Evolutionary conservation across 37 sponge, comb jelly and placozoan genomes (phyloP).

Genomic region (Hexactinellida sp.): DNA sequence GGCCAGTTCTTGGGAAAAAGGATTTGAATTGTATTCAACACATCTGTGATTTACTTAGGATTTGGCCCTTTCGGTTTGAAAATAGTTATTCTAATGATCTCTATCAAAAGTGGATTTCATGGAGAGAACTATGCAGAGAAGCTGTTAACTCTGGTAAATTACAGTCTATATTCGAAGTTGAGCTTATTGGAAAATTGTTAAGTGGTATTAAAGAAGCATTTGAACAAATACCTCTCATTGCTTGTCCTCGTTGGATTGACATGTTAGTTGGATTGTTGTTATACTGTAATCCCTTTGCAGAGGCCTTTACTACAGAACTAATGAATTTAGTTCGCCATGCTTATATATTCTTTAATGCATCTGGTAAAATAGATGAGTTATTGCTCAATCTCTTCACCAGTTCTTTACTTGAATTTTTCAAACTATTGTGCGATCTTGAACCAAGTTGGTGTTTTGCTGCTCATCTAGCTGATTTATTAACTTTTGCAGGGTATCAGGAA

Average conservation of each 20-base stretch:
- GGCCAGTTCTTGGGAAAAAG: not conserved
- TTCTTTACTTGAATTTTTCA: not conserved
- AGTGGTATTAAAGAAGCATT: not conserved
- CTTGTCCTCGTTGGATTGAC: conserved; percentile 13
- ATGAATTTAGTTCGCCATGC: not conserved
- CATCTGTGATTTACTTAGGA: not conserved
- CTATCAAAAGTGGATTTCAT: not conserved
- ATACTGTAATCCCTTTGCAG: not conserved
- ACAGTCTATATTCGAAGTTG: not conserved
- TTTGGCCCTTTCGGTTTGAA: not conserved
- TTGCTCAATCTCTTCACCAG: conserved; percentile 4
- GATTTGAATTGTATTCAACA: not conserved
- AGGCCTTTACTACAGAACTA: not conserved
- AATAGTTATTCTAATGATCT: not conserved
- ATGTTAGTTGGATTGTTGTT: conserved; percentile 12
- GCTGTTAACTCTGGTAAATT: not conserved
- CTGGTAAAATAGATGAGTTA: not conserved
- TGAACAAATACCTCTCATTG: not conserved
- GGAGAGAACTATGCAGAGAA: not conserved
- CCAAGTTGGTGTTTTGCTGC: not conserved
- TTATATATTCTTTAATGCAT: not conserved
- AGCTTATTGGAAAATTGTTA: not conserved
- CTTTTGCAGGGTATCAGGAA: not conserved
- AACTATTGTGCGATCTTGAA: not conserved
- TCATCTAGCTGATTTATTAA: not conserved